Evolutionary conservation across 1,140 invertebrate species (phyloP), one percentile per base, ranked within the genome.

Genomic region (Pemphigus obesinymphae): DNA sequence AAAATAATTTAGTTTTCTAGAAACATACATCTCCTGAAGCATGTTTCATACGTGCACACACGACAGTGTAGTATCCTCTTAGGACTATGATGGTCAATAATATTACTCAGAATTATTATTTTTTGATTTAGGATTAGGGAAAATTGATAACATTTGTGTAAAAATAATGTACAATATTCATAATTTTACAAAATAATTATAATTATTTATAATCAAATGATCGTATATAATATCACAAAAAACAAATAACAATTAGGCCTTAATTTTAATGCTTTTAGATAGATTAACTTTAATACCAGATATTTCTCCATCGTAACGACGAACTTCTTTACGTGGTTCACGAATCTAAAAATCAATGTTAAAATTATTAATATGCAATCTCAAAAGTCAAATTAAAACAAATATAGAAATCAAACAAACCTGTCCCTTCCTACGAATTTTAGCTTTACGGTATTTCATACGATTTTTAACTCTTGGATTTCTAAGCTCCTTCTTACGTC

Each of bases 381-480:
- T 20, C 68, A 63, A 29, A 40, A 82, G 55, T 20, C 4, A 20
- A 83, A 48, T 82, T 31, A n/a, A 45, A 37, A 82, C 48, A 43
- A 61, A 70, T 23, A 26, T 78, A 37, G 11, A 29, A 31, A 23
- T 50, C 1, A 50, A 11, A n/a, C 70, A 3, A 20, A 93, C 92
- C 83, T 95, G 95, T 87, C 95, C 95, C 88, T 95, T 97, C 86
- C 96, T 92, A 37, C 94, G 91, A 82, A 96, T 95, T 83, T 93
- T 91, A 0, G 96, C 96, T 88, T 97, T 97, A 72, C 93, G 90
- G 86, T 91, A 98, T 86, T 98, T 98, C 83, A 93, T 92, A 84
- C 93, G 93, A 87, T 97, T 93, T 86, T 97, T 97, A 0, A 99
- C 96, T 85, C 97, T 89, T 0, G 97, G 96, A 91, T 98, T 98